Evolutionary conservation across 1,140 invertebrate genomes (phyloP).

Genomic region (Sitodiplosis mosellana): DNA sequence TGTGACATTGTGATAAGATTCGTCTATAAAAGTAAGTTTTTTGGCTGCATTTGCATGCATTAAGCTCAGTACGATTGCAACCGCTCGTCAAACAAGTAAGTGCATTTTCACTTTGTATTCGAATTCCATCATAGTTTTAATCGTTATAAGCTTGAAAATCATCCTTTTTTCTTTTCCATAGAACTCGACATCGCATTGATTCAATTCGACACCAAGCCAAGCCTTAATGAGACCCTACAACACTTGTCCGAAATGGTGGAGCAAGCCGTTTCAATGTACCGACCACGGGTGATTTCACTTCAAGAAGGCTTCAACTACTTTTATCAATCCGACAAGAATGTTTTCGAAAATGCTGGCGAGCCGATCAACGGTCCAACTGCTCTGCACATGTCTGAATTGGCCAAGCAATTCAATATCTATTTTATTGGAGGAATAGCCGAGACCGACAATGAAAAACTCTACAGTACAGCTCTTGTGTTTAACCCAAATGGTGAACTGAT

Average conservation of each 20-base stretch:
- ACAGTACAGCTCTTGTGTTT: background rate
- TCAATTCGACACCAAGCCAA: background rate
- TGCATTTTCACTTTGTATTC: no score
- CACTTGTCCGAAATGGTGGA: background rate
- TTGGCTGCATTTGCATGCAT: no score
- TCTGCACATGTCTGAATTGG: background rate
- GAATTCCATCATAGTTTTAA: no score
- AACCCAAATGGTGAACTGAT: background rate
- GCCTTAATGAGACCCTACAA: background rate
- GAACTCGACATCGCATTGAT: background rate
- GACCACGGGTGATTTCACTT: background rate
- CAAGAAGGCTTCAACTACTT: background rate
- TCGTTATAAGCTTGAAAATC: no score
- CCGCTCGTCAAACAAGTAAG: no score
- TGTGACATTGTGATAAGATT: no score
- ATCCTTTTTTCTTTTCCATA: no score
- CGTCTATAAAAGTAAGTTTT: no score
- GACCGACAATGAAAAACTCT: background rate
- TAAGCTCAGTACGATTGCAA: no score
- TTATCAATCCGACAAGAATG: background rate
- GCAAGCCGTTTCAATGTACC: background rate
- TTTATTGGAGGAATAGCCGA: background rate
- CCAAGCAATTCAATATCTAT: background rate
- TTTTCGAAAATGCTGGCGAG: background rate
- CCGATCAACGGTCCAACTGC: background rate